phyloP scores from a whole-genome alignment of 2,113 vertebrate species.

The Bos taurus region DNA sequence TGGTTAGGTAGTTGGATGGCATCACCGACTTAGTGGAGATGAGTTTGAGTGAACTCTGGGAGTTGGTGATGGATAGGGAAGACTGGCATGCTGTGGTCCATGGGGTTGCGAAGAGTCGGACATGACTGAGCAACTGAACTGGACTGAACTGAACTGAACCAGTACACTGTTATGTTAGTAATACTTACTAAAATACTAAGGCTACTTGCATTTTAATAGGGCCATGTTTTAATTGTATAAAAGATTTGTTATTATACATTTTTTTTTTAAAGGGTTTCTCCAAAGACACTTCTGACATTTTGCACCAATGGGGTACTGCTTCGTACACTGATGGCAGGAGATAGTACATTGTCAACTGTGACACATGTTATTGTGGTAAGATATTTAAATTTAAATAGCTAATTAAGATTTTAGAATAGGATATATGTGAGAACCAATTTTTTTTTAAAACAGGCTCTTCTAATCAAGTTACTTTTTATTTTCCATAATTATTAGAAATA shows the following conservation, averaged over 20 bases:
- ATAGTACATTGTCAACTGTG: slow-evolving; percentile 86
- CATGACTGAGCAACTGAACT: background rate
- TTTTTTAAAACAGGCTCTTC: background rate
- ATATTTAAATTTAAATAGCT: background rate
- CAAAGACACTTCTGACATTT: slow-evolving; percentile 94
- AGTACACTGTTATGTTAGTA: background rate
- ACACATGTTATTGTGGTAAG: slow-evolving; percentile 98
- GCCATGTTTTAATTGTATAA: slow-evolving; percentile 25
- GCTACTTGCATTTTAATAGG: slow-evolving; percentile 1
- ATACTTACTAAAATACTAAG: background rate
- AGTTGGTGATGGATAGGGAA: background rate
- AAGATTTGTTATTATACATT: slow-evolving; percentile 41
- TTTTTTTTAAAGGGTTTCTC: slow-evolving; percentile 88
- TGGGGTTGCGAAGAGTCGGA: background rate
- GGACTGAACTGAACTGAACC: background rate
- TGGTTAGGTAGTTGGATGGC: background rate
- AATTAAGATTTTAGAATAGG: slow-evolving; percentile 7
- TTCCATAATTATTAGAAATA: slow-evolving; percentile 12
- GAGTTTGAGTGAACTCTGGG: background rate
- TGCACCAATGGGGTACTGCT: slow-evolving; percentile 95
- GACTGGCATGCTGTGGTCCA: background rate
- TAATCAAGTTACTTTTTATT: slow-evolving; percentile 24
- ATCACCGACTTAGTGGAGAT: background rate
- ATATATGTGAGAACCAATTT: background rate
- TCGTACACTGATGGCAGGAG: slow-evolving; percentile 93